These are phyloP conservation scores for Origma solitaria DNA, from an alignment of 2,113 vertebrate species.

Conservation along the genomic window DNA sequence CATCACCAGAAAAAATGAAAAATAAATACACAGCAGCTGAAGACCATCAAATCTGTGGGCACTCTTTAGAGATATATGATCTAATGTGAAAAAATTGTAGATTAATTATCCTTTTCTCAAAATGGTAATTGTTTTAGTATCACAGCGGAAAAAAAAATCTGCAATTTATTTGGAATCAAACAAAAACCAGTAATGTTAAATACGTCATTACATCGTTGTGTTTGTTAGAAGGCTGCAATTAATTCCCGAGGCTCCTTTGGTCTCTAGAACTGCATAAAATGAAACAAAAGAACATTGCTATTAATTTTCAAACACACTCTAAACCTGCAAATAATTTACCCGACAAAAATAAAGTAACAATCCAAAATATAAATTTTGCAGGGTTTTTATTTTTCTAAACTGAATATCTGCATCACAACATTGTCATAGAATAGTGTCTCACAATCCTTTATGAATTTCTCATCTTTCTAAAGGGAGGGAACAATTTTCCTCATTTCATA, in stretches of 20 bases:
- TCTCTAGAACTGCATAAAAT: slow-evolving; percentile 59
- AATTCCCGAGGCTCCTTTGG: slow-evolving; percentile 68
- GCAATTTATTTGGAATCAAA: slow-evolving; percentile 86
- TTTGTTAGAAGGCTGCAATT: slow-evolving; percentile 83
- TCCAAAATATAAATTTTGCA: background rate
- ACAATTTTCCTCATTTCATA: background rate
- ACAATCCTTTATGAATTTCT: background rate
- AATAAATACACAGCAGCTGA: slow-evolving; percentile 82
- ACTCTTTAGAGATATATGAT: slow-evolving; percentile 81
- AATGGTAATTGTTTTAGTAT: slow-evolving; percentile 90
- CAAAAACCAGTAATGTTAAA: slow-evolving; percentile 76
- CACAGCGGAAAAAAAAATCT: slow-evolving; percentile 76
- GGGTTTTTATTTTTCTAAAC: background rate
- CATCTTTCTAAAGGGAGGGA: background rate
- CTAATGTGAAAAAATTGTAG: slow-evolving; percentile 88
- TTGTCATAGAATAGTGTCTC: background rate
- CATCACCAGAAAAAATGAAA: slow-evolving; percentile 75
- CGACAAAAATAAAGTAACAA: background rate
- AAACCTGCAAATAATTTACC: slow-evolving; percentile 24
- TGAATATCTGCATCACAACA: background rate
- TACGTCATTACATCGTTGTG: slow-evolving; percentile 78
- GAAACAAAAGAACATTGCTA: slow-evolving; percentile 67
- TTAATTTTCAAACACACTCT: slow-evolving; percentile 53
- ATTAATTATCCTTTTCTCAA: slow-evolving; percentile 89
- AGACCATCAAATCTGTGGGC: slow-evolving; percentile 76